These are phyloP conservation scores for Corynorhinus townsendii DNA, from an alignment of 2,113 vertebrate species.

Conservation along the genomic window DNA sequence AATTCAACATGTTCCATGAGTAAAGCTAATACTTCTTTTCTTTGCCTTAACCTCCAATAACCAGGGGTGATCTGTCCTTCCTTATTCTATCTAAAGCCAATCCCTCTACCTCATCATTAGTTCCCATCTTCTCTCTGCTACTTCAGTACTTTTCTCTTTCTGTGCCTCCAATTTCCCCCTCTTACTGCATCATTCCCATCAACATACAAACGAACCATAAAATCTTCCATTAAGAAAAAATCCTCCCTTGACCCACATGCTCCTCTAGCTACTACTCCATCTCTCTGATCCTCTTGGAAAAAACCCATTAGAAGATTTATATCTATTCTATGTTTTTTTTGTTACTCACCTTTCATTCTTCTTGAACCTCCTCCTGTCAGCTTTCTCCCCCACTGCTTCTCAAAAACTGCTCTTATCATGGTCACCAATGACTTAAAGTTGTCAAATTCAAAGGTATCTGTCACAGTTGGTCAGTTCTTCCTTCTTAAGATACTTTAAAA, in stretches of 20 bases:
- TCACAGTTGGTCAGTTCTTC: not conserved
- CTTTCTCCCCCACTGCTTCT: not conserved
- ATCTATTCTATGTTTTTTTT: not conserved
- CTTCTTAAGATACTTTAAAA: not conserved
- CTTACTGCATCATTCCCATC: not conserved
- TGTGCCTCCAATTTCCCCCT: not conserved
- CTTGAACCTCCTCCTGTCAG: not conserved
- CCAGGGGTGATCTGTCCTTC: not conserved
- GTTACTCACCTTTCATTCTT: not conserved
- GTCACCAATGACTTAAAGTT: not conserved
- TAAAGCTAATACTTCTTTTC: not conserved
- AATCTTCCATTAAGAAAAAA: not conserved
- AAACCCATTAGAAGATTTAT: not conserved
- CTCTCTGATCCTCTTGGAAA: not conserved
- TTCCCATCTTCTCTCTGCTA: not conserved
- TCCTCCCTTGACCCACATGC: not conserved
- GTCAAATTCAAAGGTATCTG: not conserved
- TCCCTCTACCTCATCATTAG: not conserved
- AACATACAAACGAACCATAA: not conserved
- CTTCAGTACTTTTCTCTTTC: not conserved
- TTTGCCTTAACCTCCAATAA: not conserved
- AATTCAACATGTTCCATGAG: not conserved
- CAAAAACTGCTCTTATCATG: not conserved
- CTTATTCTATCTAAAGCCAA: not conserved
- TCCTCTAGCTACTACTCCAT: not conserved